Conservation (phyloP, 2,797 vertebrate species). For the Apodemus agrarius region DNA sequence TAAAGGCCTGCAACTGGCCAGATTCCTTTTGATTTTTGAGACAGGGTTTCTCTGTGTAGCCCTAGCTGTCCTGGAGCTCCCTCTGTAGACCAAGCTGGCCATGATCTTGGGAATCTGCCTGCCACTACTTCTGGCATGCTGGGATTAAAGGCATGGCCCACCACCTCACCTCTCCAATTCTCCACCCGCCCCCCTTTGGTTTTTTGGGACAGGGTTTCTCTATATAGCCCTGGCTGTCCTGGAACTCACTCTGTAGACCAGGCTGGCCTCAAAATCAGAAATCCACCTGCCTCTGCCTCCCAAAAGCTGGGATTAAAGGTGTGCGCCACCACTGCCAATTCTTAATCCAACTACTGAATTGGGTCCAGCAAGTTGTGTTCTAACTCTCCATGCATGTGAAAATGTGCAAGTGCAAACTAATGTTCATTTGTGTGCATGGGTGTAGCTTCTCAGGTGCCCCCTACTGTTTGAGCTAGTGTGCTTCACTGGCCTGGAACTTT, state of each 20-base stretch:
- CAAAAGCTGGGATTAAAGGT: too few species aligned
- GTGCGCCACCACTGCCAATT: neutral
- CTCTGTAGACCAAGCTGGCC: neutral
- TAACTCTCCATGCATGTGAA: neutral
- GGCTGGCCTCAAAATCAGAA: too few species aligned
- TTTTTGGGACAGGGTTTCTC: too few species aligned
- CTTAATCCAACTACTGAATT: neutral
- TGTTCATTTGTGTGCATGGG: neutral
- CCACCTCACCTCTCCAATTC: neutral
- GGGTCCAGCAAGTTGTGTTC: neutral
- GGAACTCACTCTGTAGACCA: too few species aligned
- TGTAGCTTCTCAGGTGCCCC: neutral
- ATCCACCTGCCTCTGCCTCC: too few species aligned
- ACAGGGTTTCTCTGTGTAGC: neutral
- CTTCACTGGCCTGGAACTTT: neutral
- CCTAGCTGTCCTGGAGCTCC: neutral
- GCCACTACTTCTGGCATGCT: neutral
- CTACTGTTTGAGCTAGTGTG: neutral
- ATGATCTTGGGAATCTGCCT: neutral
- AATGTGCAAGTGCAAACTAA: neutral
- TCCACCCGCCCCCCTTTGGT: neutral
- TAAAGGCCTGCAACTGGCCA: neutral
- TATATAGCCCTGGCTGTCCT: too few species aligned
- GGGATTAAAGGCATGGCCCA: neutral
- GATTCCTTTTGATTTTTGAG: neutral